Percentiles rank a stretch among this genome's conserved stretches.
These are phyloP conservation scores for Oryzias sinensis DNA, from an alignment of 2,797 vertebrate genomes.

Conservation along the genomic window DNA sequence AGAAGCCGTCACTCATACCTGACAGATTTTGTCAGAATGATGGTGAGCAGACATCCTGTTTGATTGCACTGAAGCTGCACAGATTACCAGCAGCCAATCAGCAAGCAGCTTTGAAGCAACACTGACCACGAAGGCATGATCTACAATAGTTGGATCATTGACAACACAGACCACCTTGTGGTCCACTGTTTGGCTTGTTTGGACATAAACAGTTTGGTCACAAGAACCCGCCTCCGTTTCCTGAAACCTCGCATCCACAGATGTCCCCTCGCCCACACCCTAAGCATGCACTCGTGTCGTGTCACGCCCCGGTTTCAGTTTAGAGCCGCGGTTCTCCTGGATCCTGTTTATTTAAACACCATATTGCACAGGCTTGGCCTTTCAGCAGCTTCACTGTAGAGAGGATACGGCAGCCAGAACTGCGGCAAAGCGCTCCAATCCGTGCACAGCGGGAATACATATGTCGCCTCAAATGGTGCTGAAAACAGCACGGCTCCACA, in stretches of 20 bases:
- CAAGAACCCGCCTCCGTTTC: constrained; percentile 8
- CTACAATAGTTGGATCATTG: not conserved
- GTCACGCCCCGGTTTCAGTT: constrained; percentile 11
- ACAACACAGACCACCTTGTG: not conserved
- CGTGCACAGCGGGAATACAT: constrained; percentile 42
- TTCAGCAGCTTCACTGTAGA: constrained; percentile 34
- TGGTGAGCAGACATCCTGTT: no score
- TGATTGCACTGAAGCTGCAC: no score
- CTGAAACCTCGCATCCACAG: constrained; percentile 15
- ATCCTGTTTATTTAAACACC: constrained; percentile 28
- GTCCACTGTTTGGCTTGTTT: not conserved
- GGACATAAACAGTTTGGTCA: not conserved
- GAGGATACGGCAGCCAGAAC: constrained; percentile 31
- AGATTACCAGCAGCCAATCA: no score
- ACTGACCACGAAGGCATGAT: not conserved
- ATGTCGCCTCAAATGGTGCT: constrained; percentile 34
- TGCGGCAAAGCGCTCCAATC: constrained; percentile 22
- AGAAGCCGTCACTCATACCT: no score
- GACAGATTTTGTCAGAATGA: no score
- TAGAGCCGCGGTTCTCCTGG: constrained; percentile 6
- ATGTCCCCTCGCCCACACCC: constrained; percentile 11
- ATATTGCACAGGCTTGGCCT: constrained; percentile 40
- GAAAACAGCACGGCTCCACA: constrained; percentile 22
- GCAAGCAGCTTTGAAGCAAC: no score
- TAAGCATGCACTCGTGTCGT: constrained; percentile 7